A percentile compares a stretch with the other conserved stretches of the same genome.
phyloP scores from a whole-genome alignment of 1,140 invertebrate genomes.

The Oscheius sp. region DNA sequence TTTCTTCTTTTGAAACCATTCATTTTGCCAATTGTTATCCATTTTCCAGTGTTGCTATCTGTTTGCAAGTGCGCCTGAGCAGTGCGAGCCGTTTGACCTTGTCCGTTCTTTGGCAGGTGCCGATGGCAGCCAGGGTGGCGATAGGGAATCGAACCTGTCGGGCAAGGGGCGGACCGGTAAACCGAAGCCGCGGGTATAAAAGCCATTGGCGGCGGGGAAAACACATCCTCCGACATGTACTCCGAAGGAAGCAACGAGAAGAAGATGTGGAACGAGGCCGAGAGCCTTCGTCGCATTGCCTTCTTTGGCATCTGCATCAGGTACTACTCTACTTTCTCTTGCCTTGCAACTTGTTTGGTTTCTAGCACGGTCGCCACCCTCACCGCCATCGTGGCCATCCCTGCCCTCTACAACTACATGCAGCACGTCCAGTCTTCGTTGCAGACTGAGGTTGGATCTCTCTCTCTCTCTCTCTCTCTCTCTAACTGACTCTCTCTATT shows the following conservation, averaged over 20 bases:
- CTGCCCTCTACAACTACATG: constrained; percentile 56
- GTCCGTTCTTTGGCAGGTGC: too few relatives aligned
- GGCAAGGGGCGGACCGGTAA: constrained; percentile 9
- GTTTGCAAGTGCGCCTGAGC: too few relatives aligned
- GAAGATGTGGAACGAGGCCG: constrained; percentile 39
- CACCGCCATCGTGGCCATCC: constrained; percentile 49
- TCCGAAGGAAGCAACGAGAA: constrained; percentile 29
- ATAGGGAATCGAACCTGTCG: not conserved
- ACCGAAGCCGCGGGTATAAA: constrained; percentile 2
- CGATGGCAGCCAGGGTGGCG: not conserved
- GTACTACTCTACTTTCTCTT: constrained; percentile 6
- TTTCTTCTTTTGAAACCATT: too few relatives aligned
- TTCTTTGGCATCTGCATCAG: constrained; percentile 48
- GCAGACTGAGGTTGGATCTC: constrained; percentile 40
- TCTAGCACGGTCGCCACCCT: constrained; percentile 49
- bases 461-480: too few relatives aligned
- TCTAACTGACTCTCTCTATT: not conserved
- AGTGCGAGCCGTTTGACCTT: too few relatives aligned
- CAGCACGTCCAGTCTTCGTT: constrained; percentile 52
- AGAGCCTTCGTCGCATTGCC: constrained; percentile 40
- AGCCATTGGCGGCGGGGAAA: not conserved
- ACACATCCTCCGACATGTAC: not conserved
- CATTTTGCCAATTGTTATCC: too few relatives aligned
- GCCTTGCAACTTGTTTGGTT: not conserved
- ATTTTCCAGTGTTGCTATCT: too few relatives aligned